Evolutionary conservation across 2,113 vertebrate species (phyloP).

Genomic region (Mormoops blainvillei): DNA sequence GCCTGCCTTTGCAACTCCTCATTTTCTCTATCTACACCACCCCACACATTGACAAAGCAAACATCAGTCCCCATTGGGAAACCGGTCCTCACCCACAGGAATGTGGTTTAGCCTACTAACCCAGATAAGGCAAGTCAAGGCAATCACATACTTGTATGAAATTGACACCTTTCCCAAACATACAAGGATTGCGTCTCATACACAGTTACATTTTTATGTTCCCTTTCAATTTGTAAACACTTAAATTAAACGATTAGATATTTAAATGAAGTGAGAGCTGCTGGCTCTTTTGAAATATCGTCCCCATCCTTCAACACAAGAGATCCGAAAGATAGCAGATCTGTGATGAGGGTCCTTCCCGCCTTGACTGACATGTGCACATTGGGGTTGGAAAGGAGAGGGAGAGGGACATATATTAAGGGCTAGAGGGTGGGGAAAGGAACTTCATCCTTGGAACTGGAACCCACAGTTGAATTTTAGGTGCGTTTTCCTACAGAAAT

Average conservation of each 20-base stretch:
- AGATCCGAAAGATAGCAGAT: background rate
- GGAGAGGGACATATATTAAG: background rate
- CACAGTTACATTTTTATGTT: background rate
- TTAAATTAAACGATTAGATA: background rate
- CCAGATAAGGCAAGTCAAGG: conserved; percentile 2
- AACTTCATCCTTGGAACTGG: background rate
- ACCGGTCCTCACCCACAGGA: background rate
- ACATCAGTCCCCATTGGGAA: background rate
- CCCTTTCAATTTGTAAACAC: background rate
- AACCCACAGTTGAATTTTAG: background rate
- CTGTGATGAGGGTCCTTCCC: background rate
- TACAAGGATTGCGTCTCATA: background rate
- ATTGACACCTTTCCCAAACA: background rate
- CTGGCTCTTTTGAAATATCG: background rate
- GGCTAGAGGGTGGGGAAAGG: background rate
- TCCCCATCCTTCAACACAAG: background rate
- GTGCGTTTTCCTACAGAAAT: background rate
- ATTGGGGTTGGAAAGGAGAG: background rate
- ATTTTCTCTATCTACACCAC: background rate
- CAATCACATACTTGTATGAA: background rate
- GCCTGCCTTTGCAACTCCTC: background rate
- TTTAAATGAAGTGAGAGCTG: background rate
- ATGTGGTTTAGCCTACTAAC: conserved; percentile 25
- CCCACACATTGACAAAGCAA: background rate
- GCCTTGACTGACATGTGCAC: background rate